Evolutionary conservation across 2,888 invertebrate species (phyloP), one percentile per base, ranked within the genome.

Genomic region (Arenicola marina): DNA sequence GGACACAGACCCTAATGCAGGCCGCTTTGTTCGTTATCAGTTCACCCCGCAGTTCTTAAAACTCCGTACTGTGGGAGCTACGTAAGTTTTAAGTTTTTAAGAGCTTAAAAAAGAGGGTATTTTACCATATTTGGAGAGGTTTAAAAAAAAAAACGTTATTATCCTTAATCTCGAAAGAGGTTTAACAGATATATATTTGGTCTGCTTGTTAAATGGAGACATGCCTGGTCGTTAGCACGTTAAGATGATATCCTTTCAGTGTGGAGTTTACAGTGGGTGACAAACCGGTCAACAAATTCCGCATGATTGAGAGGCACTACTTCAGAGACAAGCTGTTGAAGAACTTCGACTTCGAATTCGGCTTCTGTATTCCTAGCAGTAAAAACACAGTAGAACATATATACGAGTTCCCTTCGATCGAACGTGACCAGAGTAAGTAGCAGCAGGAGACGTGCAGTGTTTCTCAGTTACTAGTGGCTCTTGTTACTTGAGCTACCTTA

Each of bases 291-390:
- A 92, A 83, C 80, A 92, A 95, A 82, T 98, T 99, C 85, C 89
- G 98, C 60, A 99, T 98, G 98, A 95, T 98, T 75, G 97, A 98
- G 84, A 89, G 94, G 53, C 97, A 98, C 84, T 98, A 93, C 86
- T 98, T 96, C 85, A 87, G 93, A 63, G 94, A 98, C 76, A 91
- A 90, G 63, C 86, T 96, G 68, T 87, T 98, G 60, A 98, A 99
- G 86, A 95, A 95, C 11, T 98, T 99, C 86, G 98, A 99, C 84
- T 99, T 99, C 87, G 96, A 98, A 84, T 99, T 99, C 87, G 98
- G 98, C 53, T 99, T 96, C 84, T 98, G 98, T 84, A 97, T 99
- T 85, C 98, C 98, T 51, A 92, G 92, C 85, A 97, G 95, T 67
- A 90, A 92, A 79, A 99, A 99, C 83, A 95, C 96, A 15, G 97